Conservation (phyloP, 2,797 vertebrate species). For the Oceanodroma leucorhoa region DNA sequence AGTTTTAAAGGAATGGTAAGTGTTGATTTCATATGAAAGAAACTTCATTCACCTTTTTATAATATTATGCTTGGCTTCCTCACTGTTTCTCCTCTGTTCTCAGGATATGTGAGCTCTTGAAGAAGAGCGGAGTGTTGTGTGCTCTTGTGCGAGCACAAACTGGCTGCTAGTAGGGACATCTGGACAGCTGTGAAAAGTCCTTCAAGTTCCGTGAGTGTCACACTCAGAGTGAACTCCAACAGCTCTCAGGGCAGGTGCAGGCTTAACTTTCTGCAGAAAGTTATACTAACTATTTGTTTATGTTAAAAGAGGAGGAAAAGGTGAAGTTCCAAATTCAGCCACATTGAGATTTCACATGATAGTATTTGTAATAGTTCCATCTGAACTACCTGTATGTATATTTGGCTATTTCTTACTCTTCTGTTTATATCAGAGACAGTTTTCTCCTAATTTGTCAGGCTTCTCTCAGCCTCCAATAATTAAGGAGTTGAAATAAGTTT, state of each 20-base stretch:
- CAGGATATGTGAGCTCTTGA: neutral
- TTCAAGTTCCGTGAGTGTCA: neutral
- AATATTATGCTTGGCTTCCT: neutral
- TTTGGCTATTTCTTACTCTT: neutral
- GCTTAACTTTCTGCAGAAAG: neutral
- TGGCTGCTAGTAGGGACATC: neutral
- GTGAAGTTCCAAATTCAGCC: neutral
- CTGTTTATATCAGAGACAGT: neutral
- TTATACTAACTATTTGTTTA: neutral
- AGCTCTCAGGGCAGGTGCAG: neutral
- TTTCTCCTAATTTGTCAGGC: neutral
- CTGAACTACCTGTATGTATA: accelerated
- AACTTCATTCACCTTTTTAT: neutral
- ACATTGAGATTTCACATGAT: accelerated
- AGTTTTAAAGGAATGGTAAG: neutral
- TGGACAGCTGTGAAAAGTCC: neutral
- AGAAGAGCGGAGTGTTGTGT: neutral
- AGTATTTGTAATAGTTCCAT: neutral
- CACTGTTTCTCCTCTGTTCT: neutral
- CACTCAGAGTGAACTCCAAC: neutral
- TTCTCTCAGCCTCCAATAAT: neutral
- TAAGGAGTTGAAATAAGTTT: neutral
- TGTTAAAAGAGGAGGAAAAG: neutral
- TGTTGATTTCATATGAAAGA: neutral
- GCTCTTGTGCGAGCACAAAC: neutral